phyloP scores from a whole-genome alignment of 2,113 vertebrate genomes.

The Lepisosteus osseus region DNA sequence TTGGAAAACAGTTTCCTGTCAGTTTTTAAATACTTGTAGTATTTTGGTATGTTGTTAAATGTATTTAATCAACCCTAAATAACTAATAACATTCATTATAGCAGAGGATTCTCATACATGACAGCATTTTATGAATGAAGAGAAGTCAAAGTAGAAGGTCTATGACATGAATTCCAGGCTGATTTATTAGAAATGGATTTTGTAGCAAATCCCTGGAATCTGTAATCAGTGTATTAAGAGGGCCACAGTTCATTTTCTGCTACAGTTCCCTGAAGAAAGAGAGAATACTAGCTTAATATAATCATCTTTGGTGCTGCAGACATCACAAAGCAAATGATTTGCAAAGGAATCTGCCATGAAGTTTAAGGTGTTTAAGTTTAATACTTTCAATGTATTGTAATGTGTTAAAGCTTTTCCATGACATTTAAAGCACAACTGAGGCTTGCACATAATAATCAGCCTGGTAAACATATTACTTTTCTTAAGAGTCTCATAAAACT shows the following conservation, averaged over 20 bases:
- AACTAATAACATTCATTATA: neutral
- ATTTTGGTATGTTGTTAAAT: neutral
- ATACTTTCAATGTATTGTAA: conserved; percentile 8
- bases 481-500: conserved; percentile 16
- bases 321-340: neutral
- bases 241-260: conserved; percentile 10
- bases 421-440: conserved; percentile 19
- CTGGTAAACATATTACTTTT: conserved; percentile 18
- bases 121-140: neutral
- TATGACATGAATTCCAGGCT: conserved; percentile 16
- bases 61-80: neutral
- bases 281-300: neutral
- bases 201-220: conserved; percentile 14
- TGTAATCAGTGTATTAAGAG: conserved; percentile 4
- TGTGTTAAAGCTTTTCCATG: conserved; percentile 29
- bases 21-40: neutral
- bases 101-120: neutral
- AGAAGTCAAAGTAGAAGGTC: neutral
- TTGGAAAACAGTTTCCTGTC: neutral
- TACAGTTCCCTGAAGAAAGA: conserved; percentile 5
- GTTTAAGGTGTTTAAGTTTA: neutral
- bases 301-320: neutral
- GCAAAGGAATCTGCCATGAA: too few relatives aligned
- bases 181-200: conserved; percentile 15
- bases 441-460: conserved; percentile 14